Base-by-base conservation (phyloP, 2,113 vertebrate species). In the Corvus hawaiiensis region DNA sequence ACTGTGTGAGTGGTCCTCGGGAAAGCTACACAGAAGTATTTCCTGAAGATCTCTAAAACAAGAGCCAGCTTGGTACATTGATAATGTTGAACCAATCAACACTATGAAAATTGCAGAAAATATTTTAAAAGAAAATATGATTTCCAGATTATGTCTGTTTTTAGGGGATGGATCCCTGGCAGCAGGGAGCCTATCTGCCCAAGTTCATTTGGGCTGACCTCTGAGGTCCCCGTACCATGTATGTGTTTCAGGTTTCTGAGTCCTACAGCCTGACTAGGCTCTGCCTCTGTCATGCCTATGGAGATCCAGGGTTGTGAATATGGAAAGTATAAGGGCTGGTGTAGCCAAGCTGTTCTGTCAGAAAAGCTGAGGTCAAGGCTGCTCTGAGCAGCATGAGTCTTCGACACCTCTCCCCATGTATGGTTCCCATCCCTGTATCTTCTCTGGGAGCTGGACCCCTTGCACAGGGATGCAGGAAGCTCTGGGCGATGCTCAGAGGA, bases 181-280 rank as follows among this genome's bases (percentile, higher is more conserved):
- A 33, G 56, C 52, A 71, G 51, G 37, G 48, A 59, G 24, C 52
- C 28, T 7, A 1, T n/a, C 71, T 75, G 56, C 22, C 32, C 15
- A 9, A 48, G 39, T 37, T 32, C 9, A 2, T 64, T 76, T 59
- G 67, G 44, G 12, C 37, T 95, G 51, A 56, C 13, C 39, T 59
- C 51, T 2, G 8, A 37, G 43, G 19, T 76, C n/a, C 18, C 13
- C 5, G 16, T 43, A 43, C 39, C 0, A 0, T 11, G 13, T 64
- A 63, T 52, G 26, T 43, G 19, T 58, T 87, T 87, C 41, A 37
- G 44, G 59, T 67, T 73, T 56, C 30, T 1, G 3, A 59, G 58
- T 54, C 15, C 59, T 64, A 6, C 26, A 37, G 22, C 30, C 33
- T 74, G 54, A 21, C 51, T 10, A 49, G 43, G 54, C 16, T 73